Base-by-base conservation (phyloP, 2,888 invertebrate species). In the Lasiommata megera region DNA sequence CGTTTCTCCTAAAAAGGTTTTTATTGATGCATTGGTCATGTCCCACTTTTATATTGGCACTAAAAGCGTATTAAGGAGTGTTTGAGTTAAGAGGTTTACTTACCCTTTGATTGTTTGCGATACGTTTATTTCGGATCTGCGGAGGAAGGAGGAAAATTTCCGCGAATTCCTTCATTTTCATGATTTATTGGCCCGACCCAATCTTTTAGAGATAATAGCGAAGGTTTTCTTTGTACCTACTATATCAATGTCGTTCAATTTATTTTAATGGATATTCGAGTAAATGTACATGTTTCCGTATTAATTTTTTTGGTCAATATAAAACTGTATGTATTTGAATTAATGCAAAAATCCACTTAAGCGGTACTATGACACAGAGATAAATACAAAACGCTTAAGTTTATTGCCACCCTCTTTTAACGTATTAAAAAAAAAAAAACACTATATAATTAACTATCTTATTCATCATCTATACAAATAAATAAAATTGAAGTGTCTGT, bases 101-200 rank as follows among this genome's bases (percentile, higher is more conserved):
- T 74, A 76, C 71, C 76, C 77, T 80, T 82, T 83, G 82, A 82
- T 83, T 82, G 79, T 79, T 79, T 79, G 78, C 76, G 71, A 79
- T 80, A 80, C 70, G 68, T 31, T 76, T 73, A 67, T 54, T 64
- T 67, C 64, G 59, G 66, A 72, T 66, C 63, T 71, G 72, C 68
- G 63, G 55, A 60, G 63, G 55, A 51, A 60, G 63, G 55, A 51
- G 51, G 60, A 58, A 64, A 67, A 59, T 54, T 57, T 63, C 57
- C 53, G 51, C 48, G 29, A 50, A 53, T 47, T 31, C 34, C 9
- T 38, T 18, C 28, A 41, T 50, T 40, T 57, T 53, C 28, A 41
- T 52, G 40, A 52, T 52, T 52, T 52, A 52, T 18, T 31, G 17
- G 41, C 52, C 11, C 18, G 6, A 23, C 14, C 16, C 16, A 50